Evolutionary conservation across 2,888 invertebrate genomes (phyloP), one percentile per base, ranked within the genome.

Genomic region (Phortica okadai): DNA sequence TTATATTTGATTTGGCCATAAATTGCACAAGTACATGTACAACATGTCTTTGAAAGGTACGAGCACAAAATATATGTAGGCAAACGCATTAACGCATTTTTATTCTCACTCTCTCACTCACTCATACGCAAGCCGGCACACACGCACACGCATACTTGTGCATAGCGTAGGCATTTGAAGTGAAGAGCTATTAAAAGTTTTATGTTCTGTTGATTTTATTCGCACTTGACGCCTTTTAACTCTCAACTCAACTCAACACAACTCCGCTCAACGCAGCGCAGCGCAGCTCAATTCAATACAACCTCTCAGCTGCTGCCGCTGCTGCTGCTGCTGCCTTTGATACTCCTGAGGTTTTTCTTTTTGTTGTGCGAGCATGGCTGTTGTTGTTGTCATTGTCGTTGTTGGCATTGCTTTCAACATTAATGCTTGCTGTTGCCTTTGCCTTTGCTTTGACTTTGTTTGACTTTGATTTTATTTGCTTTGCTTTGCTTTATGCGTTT

Each of bases 11-110:
- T 73, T 73, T 25, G 45, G 74, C 54, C 64, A 73, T 73, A 73
- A 74, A 74, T 74, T 33, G 41, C 59, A 7, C 54, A 74, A 62
- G 62, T 44, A 7, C 54, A 74, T 44, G 62, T 44, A 66, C 54
- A 54, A 45, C 64, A 33, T 74, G 74, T 33, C 8, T 64, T 74
- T 62, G 64, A 74, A 62, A 64, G 74, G 74, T 56, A 41, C 33
- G 41, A 33, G 67, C 67, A 11, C 67, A 44, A 6, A 11, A 67
- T 10, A 67, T 1, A 16, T 45, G 21, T 21, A 21, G 21, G 21
- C 21, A 21, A 21, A 66, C 67, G n/a, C 67, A 67, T 44, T 41
- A 25, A 8, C 64, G 8, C 50, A 50, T 50, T 8, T 3, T 50
- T 10, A 10, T 45, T 45, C 1, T 45, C 45, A 45, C 45, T 45